Evolutionary conservation across 2,888 invertebrate genomes (phyloP), one percentile per base, ranked within the genome.

Genomic region (Ochropleura leucogaster): DNA sequence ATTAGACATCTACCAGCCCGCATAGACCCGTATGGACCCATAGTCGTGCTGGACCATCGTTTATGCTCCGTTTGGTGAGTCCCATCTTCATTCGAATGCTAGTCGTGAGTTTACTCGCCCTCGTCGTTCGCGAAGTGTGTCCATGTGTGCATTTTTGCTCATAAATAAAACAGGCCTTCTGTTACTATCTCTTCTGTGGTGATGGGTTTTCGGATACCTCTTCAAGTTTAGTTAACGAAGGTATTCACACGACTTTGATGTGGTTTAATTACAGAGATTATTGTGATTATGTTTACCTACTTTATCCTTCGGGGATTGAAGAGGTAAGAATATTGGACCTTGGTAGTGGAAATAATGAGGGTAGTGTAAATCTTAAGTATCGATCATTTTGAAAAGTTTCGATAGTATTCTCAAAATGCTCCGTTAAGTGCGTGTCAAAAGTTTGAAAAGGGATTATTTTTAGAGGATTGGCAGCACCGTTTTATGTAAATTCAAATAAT

Each of bases 181-280:
- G 62, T 46, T 18, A 7, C 4, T 6, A n/a, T 62, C 12, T 63
- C 10, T 57, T 63, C 44, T 46, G 44, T 76, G 20, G 16, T 42
- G 47, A 68, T 65, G 46, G 30, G 53, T 74, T 59, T 67, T 68
- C 12, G 12, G n/a, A 55, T 47, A 69, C 14, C 20, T 40, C 62
- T 14, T 18, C 40, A 63, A 46, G 57, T 59, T 68, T 59, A 20
- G 59, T 68, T 64, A 64, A 7, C 46, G 18, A 64, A 20, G 51
- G 20, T 51, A 49, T 76, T 81, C 42, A 44, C 67, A 59, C 60
- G 51, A 67, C 60, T 81, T 66, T 77, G 63, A 70, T 64, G 59
- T 77, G 67, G 53, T 69, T 66, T 72, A 49, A 72, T 68, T 72
- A 66, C 0, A 49, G 47, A n/a, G 9, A 49, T 46, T 65, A 66